These are phyloP conservation scores for Lepidurus couesii DNA, from an alignment of 1,140 invertebrate species.

Conservation along the genomic window DNA sequence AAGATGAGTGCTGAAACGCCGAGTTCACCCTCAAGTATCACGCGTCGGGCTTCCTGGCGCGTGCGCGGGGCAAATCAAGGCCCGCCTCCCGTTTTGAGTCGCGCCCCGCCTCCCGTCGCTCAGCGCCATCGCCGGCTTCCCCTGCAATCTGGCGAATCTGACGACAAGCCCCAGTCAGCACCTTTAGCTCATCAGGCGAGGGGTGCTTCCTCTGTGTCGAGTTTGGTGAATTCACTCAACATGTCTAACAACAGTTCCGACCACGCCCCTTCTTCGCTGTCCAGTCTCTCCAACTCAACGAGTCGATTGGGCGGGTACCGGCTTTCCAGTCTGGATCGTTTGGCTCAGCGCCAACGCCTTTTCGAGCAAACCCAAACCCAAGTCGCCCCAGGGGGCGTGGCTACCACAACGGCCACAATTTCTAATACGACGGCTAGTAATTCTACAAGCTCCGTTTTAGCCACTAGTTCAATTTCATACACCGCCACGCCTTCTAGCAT, in stretches of 20 bases:
- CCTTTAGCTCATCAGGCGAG: slow-evolving; percentile 5
- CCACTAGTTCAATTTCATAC: background rate
- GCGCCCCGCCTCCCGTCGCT: background rate
- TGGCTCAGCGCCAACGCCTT: slow-evolving; percentile 62
- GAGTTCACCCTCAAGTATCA: background rate
- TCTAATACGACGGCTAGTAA: background rate
- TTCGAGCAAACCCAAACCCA: slow-evolving; percentile 47
- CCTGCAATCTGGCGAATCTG: background rate
- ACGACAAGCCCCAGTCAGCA: background rate
- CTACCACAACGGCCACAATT: background rate
- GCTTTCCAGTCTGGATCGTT: slow-evolving; percentile 59
- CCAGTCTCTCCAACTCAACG: background rate
- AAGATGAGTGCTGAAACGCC: background rate
- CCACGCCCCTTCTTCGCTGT: background rate
- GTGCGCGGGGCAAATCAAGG: background rate
- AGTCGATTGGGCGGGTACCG: slow-evolving; percentile 44
- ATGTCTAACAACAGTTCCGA: slow-evolving; percentile 4
- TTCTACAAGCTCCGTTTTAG: background rate
- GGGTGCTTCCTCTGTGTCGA: slow-evolving; percentile 3
- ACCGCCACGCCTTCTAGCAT: slow-evolving; percentile 2
- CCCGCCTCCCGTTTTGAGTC: slow-evolving; percentile 10
- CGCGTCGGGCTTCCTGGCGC: background rate
- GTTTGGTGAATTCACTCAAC: slow-evolving; percentile 13
- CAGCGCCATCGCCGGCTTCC: slow-evolving; percentile 16
- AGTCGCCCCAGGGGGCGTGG: slow-evolving; percentile 27